A percentile compares a stretch with the other conserved stretches of the same genome.
phyloP scores from a whole-genome alignment of 2,113 vertebrate genomes.

The Ophiodon elongatus region DNA sequence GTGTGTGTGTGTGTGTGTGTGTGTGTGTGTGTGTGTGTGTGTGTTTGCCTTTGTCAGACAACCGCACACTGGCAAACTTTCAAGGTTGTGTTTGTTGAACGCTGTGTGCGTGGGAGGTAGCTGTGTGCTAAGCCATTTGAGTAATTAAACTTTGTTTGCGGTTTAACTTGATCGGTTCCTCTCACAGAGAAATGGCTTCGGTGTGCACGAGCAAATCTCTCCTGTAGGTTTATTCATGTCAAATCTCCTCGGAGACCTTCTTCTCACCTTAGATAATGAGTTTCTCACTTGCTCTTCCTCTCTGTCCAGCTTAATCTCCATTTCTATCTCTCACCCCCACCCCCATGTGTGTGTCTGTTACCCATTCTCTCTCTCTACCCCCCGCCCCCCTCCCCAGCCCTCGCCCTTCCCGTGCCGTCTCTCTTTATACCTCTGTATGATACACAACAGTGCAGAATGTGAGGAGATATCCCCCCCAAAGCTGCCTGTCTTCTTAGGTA shows the following conservation, averaged over 20 bases:
- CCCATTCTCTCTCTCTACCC: background rate
- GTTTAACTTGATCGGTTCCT: conserved; percentile 33
- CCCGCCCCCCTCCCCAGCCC: background rate
- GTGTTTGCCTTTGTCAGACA: conserved; percentile 38
- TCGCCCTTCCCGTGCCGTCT: background rate
- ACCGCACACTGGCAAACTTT: conserved; percentile 67
- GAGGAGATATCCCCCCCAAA: conserved; percentile 9
- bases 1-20: background rate
- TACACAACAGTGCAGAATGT: conserved; percentile 26
- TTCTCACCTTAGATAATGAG: conserved; percentile 56
- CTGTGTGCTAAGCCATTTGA: conserved; percentile 39
- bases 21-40: background rate
- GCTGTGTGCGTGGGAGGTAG: conserved; percentile 5
- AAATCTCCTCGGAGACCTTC: conserved; percentile 60
- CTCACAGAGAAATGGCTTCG: conserved; percentile 25
- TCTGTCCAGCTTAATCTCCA: conserved; percentile 34
- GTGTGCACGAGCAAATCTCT: conserved; percentile 41
- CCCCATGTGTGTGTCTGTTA: conserved; percentile 3
- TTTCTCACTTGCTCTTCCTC: conserved; percentile 21
- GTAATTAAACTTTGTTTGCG: conserved; percentile 65
- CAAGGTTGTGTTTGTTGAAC: conserved; percentile 60
- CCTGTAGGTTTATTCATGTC: conserved; percentile 37
- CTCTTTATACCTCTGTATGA: conserved; percentile 34
- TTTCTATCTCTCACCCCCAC: background rate
- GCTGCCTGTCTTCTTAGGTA: conserved; percentile 38